These are phyloP conservation scores for Philotrypesis tridentata DNA, from an alignment of 1,140 invertebrate genomes.

Conservation along the genomic window DNA sequence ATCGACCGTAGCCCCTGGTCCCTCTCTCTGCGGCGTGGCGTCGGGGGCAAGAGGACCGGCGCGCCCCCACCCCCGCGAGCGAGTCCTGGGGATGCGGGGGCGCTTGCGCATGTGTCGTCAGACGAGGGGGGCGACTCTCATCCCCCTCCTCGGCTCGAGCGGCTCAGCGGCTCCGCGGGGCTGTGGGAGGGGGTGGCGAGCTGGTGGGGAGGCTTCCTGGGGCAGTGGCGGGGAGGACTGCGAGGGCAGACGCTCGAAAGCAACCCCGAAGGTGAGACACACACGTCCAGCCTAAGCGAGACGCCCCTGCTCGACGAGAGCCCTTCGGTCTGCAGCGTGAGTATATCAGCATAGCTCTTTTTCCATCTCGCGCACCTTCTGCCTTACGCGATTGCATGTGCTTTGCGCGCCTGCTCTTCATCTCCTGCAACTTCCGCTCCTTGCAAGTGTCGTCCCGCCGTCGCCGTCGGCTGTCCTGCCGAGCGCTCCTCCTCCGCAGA, in stretches of 20 bases:
- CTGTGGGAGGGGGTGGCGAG: conserved; percentile 56
- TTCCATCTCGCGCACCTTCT: too few species aligned
- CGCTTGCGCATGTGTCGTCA: conserved; percentile 63
- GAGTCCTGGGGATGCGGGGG: conserved; percentile 35
- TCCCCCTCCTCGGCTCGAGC: too few species aligned
- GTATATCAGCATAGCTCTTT: conserved; percentile 53
- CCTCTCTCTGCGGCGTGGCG: conserved; percentile 71
- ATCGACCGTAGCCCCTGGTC: conserved; percentile 69
- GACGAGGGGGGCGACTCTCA: background rate
- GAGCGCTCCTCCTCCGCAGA: too few species aligned
- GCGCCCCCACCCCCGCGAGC: conserved; percentile 28
- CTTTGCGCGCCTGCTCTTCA: too few species aligned
- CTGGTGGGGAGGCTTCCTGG: conserved; percentile 49
- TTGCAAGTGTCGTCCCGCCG: too few species aligned
- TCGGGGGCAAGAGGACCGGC: conserved; percentile 52
- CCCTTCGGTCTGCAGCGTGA: conserved; percentile 72
- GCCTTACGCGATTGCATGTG: too few species aligned
- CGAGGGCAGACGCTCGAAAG: conserved; percentile 74
- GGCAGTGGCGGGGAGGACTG: conserved; percentile 74
- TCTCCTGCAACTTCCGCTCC: too few species aligned
- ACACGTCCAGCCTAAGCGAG: conserved; percentile 60
- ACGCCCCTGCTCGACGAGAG: conserved; percentile 72
- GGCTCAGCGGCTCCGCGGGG: conserved; percentile 15
- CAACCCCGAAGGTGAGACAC: conserved; percentile 74
- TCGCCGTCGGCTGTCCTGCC: too few species aligned